A percentile compares a stretch with the other conserved stretches of the same genome.
phyloP scores from a whole-genome alignment of 2,797 vertebrate genomes.

The Amblyraja radiata region DNA sequence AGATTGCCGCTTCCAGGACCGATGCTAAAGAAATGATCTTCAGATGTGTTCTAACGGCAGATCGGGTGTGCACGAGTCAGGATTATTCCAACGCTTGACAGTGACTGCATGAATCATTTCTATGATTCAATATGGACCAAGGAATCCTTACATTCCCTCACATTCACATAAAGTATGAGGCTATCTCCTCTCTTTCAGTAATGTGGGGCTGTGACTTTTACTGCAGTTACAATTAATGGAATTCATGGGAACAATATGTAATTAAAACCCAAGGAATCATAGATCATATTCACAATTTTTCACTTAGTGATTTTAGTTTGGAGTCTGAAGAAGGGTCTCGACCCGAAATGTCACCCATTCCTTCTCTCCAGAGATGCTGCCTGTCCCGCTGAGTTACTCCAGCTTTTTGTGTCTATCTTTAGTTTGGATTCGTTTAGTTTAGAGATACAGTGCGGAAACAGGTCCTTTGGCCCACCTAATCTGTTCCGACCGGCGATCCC shows the following conservation, averaged over 20 bases:
- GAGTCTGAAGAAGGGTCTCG: no score
- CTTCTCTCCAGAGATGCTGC: no score
- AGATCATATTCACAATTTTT: neutral
- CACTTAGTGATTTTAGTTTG: neutral
- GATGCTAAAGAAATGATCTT: conserved; percentile 35
- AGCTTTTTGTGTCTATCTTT: no score
- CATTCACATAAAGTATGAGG: neutral
- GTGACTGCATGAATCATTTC: neutral
- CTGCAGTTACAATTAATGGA: neutral
- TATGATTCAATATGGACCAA: neutral
- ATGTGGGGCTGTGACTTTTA: neutral
- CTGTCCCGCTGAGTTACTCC: no score
- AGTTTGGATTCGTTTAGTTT: no score
- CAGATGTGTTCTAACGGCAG: conserved; percentile 22
- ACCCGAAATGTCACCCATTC: no score
- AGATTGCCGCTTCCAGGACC: conserved; percentile 4
- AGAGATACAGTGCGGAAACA: no score
- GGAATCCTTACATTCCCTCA: neutral
- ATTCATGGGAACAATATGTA: neutral
- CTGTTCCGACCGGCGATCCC: no score
- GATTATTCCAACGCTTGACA: neutral
- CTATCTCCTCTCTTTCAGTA: neutral
- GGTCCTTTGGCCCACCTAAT: no score
- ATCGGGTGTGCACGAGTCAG: neutral
- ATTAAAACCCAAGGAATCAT: neutral